A percentile compares a stretch with the other conserved stretches of the same genome.
Conservation (phyloP, 2,113 vertebrate genomes). For the Sinocyclocheilus anophthalmus region DNA sequence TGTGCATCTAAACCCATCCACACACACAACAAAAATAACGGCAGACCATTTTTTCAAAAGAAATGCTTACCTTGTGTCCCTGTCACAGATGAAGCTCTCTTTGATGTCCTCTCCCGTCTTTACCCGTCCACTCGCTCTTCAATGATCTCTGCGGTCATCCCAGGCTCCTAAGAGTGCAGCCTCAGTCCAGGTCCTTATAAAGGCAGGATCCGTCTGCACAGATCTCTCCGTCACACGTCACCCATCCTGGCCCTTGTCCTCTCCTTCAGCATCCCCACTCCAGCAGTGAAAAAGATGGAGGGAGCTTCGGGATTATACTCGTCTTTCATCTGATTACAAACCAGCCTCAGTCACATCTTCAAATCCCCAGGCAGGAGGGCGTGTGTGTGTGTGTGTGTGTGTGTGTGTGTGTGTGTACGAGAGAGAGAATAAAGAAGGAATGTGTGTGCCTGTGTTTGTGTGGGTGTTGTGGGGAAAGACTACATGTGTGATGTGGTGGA, state of each 20-base stretch:
- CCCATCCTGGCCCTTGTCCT: constrained; percentile 44
- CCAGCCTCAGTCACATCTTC: constrained; percentile 65
- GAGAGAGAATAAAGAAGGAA: constrained; percentile 8
- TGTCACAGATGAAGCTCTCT: constrained; percentile 2
- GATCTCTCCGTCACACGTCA: constrained; percentile 46
- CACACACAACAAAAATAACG: constrained; percentile 1
- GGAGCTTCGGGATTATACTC: constrained; percentile 68
- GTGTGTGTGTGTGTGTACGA: background rate
- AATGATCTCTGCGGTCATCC: constrained; percentile 27
- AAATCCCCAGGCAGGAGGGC: constrained; percentile 56
- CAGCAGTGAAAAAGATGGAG: constrained; percentile 66
- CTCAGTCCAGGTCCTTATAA: constrained; percentile 49
- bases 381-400: background rate
- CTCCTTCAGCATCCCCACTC: constrained; percentile 31
- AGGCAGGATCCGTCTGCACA: constrained; percentile 25
- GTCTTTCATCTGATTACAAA: constrained; percentile 71
- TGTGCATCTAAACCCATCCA: constrained; percentile 19
- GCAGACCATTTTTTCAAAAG: constrained; percentile 6
- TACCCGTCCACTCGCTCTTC: constrained; percentile 20
- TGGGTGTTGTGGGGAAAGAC: constrained; percentile 30
- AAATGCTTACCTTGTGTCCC: constrained; percentile 38
- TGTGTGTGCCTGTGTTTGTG: constrained; percentile 26
- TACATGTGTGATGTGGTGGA: constrained; percentile 37
- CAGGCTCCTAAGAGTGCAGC: constrained; percentile 44
- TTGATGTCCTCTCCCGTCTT: constrained; percentile 33